Evolutionary conservation across 2,113 vertebrate genomes (phyloP).

Genomic region (Dicrurus megarhynchus): DNA sequence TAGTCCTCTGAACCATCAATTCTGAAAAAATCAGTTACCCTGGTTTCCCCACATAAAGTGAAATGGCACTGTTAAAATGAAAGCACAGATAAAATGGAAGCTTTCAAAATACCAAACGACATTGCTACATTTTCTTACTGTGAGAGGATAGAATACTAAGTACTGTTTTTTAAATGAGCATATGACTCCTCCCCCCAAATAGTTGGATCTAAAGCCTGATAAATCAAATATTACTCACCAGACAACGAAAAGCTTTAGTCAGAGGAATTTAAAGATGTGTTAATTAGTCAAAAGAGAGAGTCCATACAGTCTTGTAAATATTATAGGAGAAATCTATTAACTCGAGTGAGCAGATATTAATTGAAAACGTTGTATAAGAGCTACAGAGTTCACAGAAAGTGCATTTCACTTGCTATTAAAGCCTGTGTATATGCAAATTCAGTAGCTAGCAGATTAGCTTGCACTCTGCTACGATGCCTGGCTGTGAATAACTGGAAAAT

Average conservation of each 20-base stretch:
- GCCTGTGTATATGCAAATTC: neutral
- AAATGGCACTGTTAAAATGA: neutral
- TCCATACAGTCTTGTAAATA: slow-evolving; percentile 41
- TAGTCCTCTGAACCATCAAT: neutral
- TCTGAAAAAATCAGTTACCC: neutral
- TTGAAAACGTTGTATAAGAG: slow-evolving; percentile 3
- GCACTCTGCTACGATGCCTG: neutral
- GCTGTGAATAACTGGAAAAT: neutral
- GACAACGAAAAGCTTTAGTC: neutral
- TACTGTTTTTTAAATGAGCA: neutral
- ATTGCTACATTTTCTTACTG: neutral
- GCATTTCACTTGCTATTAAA: slow-evolving; percentile 18
- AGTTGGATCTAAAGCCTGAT: neutral
- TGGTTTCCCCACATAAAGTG: neutral
- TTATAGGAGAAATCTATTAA: slow-evolving; percentile 50
- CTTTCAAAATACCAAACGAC: neutral
- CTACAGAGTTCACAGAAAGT: slow-evolving; percentile 50
- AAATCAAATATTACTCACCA: slow-evolving; percentile 43
- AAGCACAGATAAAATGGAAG: neutral
- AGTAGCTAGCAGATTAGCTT: neutral
- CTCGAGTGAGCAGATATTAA: slow-evolving; percentile 47
- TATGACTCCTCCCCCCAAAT: neutral
- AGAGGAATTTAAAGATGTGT: slow-evolving; percentile 54
- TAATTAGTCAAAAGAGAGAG: slow-evolving; percentile 61
- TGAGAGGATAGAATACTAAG: neutral